Evolutionary conservation across 1,140 invertebrate species (phyloP).

Genomic region (Halictus rubicundus): DNA sequence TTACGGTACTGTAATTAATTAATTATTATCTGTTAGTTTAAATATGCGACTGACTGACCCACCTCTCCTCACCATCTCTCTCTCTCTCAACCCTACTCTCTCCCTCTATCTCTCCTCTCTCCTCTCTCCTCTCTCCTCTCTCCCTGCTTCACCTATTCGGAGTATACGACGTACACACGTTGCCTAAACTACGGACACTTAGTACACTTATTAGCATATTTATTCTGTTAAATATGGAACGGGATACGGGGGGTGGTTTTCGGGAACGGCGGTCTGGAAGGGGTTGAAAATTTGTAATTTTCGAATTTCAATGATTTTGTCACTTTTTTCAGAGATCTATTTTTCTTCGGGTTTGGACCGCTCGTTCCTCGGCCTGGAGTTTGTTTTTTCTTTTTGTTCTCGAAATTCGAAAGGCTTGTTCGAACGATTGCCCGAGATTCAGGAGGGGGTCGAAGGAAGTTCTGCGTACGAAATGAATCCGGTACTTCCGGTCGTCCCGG

Average conservation of each 20-base stretch:
- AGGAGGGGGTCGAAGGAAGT: slow-evolving; percentile 32
- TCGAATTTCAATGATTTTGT: not conserved
- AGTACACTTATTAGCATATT: slow-evolving; percentile 80
- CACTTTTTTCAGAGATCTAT: not conserved
- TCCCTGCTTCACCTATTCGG: slow-evolving; percentile 64
- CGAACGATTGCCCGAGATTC: not conserved
- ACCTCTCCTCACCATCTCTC: slow-evolving; percentile 54
- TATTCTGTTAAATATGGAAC: slow-evolving; percentile 71
- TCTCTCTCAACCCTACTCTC: not conserved
- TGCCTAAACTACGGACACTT: slow-evolving; percentile 79
- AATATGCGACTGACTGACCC: slow-evolving; percentile 72
- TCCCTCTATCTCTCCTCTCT: slow-evolving; percentile 22
- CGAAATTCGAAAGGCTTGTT: not conserved
- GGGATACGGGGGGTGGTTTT: slow-evolving; percentile 43
- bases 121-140: slow-evolving; percentile 37
- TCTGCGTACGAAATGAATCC: slow-evolving; percentile 64
- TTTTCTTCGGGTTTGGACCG: not conserved
- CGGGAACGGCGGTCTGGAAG: slow-evolving; percentile 50
- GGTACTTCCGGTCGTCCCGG: slow-evolving; percentile 60
- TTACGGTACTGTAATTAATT: slow-evolving; percentile 75
- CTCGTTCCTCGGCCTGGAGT: not conserved
- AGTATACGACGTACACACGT: slow-evolving; percentile 78
- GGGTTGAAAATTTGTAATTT: slow-evolving; percentile 6
- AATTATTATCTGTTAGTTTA: slow-evolving; percentile 77
- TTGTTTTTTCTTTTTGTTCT: no score